Percentiles rank a stretch among this genome's conserved stretches.
Evolutionary conservation across 1,140 invertebrate species (phyloP).

Genomic region (Stenopsyche tienmushanensis): DNA sequence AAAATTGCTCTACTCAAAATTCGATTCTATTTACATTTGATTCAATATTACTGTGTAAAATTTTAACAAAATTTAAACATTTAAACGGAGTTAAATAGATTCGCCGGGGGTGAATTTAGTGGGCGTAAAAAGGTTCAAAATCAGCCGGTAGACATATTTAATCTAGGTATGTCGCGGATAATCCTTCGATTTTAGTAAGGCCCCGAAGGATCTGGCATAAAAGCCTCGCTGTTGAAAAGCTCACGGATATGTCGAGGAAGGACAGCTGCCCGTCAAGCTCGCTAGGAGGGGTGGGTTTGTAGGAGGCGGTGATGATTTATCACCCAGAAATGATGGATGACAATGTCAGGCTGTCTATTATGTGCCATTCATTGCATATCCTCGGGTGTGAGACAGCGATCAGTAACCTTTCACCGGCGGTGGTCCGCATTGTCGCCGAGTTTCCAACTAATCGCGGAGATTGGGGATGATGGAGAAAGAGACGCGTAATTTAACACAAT

Average conservation of each 20-base stretch:
- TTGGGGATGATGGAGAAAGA: neutral
- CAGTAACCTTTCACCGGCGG: neutral
- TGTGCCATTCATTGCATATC: conserved; percentile 20
- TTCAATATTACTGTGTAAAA: too few species aligned
- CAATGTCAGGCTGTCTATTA: conserved; percentile 38
- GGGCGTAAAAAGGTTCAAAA: neutral
- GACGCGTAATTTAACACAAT: neutral
- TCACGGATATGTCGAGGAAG: conserved; percentile 29
- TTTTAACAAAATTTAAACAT: too few species aligned
- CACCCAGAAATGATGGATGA: conserved; percentile 37
- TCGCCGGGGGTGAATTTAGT: neutral
- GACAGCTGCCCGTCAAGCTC: conserved; percentile 28
- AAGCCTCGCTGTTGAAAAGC: neutral
- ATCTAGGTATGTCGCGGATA: neutral
- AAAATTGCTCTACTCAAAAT: too few species aligned
- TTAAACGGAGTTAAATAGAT: too few species aligned
- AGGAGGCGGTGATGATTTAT: conserved; percentile 37
- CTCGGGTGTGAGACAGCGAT: neutral
- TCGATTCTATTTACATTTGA: too few species aligned
- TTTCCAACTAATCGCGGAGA: neutral
- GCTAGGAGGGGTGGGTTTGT: conserved; percentile 17
- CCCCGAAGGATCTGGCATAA: neutral
- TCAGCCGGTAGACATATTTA: neutral
- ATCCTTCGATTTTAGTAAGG: too few species aligned
- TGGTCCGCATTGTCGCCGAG: neutral